Evolutionary conservation across 2,113 vertebrate genomes (phyloP).

Genomic region (Siniperca knerii): DNA sequence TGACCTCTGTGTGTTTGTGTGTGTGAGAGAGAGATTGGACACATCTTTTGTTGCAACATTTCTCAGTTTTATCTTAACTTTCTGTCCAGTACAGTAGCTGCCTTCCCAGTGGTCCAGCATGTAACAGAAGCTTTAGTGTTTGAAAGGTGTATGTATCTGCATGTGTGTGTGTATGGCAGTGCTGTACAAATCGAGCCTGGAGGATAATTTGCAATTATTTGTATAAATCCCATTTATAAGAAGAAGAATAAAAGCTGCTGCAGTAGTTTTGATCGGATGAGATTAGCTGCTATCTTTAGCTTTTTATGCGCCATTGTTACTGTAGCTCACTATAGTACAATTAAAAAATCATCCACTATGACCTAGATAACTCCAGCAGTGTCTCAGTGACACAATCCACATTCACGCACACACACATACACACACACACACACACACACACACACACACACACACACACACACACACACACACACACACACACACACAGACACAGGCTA

Average conservation of each 20-base stretch:
- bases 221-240: slow-evolving; percentile 6
- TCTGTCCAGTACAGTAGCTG: not conserved
- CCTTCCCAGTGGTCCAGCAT: not conserved
- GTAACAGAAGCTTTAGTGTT: not conserved
- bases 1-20: not conserved
- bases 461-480: too few species aligned
- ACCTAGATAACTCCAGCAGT: slow-evolving; percentile 62
- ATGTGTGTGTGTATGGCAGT: not conserved
- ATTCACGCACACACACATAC: slow-evolving; percentile 6
- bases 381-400: slow-evolving; percentile 37
- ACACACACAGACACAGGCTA: not conserved
- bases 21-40: not conserved
- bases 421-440: not conserved
- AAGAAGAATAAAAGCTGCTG: not conserved
- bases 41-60: not conserved
- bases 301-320: slow-evolving; percentile 26
- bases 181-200: not conserved
- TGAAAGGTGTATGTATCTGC: not conserved
- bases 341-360: slow-evolving; percentile 65
- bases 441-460: not conserved
- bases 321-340: slow-evolving; percentile 43
- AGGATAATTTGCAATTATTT: slow-evolving; percentile 20
- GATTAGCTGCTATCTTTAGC: slow-evolving; percentile 26
- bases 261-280: slow-evolving; percentile 18
- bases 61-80: not conserved